Evolutionary conservation across 1,140 invertebrate species (phyloP).

Genomic region (Odontomachus brunneus): DNA sequence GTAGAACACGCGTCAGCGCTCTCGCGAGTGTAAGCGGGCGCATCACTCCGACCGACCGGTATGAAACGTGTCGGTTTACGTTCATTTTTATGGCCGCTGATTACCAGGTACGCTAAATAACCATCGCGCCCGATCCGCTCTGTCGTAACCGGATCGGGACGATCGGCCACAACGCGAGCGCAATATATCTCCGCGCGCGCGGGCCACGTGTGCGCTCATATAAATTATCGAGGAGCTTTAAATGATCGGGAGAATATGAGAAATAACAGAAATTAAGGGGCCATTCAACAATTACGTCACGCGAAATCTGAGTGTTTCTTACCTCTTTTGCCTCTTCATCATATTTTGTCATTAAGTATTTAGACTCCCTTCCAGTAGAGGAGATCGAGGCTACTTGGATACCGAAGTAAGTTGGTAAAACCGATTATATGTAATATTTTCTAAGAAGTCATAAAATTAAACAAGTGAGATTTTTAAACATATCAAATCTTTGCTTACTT

Average conservation of each 20-base stretch:
- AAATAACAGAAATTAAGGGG: conserved; percentile 12
- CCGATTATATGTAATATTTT: too few species aligned
- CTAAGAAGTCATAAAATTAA: too few species aligned
- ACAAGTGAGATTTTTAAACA: too few species aligned
- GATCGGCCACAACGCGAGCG: conserved; percentile 69
- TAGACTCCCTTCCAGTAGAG: too few species aligned
- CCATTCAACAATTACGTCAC: too few species aligned
- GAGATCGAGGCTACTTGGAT: too few species aligned
- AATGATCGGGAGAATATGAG: neutral
- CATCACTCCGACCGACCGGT: conserved; percentile 54
- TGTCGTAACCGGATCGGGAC: conserved; percentile 77
- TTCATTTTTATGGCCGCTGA: conserved; percentile 81
- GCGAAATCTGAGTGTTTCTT: too few species aligned
- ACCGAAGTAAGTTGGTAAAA: too few species aligned
- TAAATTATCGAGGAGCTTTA: conserved; percentile 29
- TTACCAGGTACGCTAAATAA: conserved; percentile 80
- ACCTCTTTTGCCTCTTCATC: too few species aligned
- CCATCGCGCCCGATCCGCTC: conserved; percentile 73
- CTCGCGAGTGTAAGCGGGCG: neutral
- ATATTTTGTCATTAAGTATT: too few species aligned
- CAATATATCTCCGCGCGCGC: conserved; percentile 55
- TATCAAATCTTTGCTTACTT: too few species aligned
- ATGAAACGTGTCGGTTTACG: conserved; percentile 78
- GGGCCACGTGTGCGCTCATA: conserved; percentile 34
- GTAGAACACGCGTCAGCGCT: conserved; percentile 23